These are phyloP conservation scores for Casuarius casuarius DNA, from an alignment of 2,113 vertebrate species.

Conservation along the genomic window DNA sequence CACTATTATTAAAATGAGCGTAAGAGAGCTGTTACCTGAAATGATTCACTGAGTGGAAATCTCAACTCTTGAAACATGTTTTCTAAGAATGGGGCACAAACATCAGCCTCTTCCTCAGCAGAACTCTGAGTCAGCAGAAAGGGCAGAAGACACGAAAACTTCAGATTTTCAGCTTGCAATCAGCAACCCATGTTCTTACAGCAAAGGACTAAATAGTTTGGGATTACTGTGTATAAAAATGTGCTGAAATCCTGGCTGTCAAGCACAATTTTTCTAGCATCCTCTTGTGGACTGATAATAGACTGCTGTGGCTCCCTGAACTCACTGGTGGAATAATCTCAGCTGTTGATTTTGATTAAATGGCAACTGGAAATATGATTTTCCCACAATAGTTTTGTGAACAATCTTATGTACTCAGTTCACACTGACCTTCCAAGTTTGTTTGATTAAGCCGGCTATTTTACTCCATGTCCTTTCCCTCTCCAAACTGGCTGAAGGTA, in stretches of 20 bases:
- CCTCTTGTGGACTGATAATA: background rate
- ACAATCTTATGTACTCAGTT: background rate
- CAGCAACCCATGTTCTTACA: background rate
- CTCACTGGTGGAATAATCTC: background rate
- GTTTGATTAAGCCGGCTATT: background rate
- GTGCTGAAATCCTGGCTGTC: background rate
- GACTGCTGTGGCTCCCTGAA: background rate
- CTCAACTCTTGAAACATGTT: background rate
- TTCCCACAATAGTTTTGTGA: background rate
- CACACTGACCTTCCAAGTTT: background rate
- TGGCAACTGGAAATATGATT: background rate
- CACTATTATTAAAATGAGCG: background rate
- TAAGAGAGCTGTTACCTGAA: constrained; percentile 6
- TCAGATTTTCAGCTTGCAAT: background rate
- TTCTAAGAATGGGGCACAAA: constrained; percentile 12
- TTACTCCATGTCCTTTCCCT: background rate
- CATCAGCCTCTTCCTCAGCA: background rate
- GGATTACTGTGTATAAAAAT: background rate
- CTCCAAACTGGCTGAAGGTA: background rate
- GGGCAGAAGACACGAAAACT: background rate
- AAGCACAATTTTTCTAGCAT: background rate
- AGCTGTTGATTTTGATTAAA: background rate
- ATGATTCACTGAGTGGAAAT: constrained; percentile 40
- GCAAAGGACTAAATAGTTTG: background rate
- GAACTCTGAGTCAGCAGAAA: background rate